Base-by-base conservation (phyloP, 2,797 vertebrate species). In the Valencia hispanica region DNA sequence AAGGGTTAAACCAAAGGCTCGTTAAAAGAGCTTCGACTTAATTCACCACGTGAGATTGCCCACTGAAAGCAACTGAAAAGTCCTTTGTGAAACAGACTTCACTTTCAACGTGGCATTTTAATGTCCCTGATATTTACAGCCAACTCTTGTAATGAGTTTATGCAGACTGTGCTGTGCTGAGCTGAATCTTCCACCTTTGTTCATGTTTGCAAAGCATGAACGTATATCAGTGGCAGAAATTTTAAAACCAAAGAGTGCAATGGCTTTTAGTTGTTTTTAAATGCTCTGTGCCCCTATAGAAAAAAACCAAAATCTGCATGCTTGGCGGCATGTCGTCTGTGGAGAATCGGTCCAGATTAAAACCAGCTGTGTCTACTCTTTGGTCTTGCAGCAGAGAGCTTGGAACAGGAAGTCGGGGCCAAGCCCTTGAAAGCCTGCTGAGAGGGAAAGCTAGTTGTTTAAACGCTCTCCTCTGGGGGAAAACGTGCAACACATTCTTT, bases 361-460 rank as follows among this genome's bases (percentile, higher is more conserved):
- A 82, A 39, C 78, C 92, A 87, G 83, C 79, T 89, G 88, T 75
- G 43, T 68, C 69, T 81, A 15, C 30, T 50, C 51, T 72, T 0
- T 39, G 63, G 63, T 0, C 74, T 53, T 47, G 41, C 25, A 32
- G 72, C 74, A 66, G 4, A 43, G 72, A 75, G 66, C 70, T 75
- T 82, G 47, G 79, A 92, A 82, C 91, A 87, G 88, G 88, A 91
- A 89, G 75, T 78, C 36, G 55, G 43, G 79, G 65, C 55, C 70
- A n/a, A n/a, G 41, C 68, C 78, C 79, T 82, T 80, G 39, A 53
- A 70, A 80, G 76, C 81, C 76, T 80, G 70, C 80, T 86, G 83
- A 72, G 82, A 84, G 72, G 63, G 43, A 80, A 48, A 69, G 71
- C 48, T 69, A 61, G 78, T 11, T 83, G 72, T n/a, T 82, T 69